Evolutionary conservation across 2,888 invertebrate genomes (phyloP), one percentile per base, ranked within the genome.

Genomic region (Aproaerema taeniolella): DNA sequence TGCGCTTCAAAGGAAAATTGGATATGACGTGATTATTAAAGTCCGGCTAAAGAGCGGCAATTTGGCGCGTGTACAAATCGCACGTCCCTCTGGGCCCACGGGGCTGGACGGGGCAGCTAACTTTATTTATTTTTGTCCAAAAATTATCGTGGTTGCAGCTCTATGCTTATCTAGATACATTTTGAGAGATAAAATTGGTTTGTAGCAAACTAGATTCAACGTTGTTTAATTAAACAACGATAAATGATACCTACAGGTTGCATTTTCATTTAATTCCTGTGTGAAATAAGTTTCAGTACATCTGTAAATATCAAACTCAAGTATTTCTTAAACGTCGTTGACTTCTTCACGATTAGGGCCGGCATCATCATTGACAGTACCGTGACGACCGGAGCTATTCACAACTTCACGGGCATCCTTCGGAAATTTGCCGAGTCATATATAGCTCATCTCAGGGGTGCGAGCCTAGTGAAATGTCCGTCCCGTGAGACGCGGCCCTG

Each of bases 1-100:
- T 50, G 55, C 72, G 73, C 69, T 66, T 54, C 56, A 56, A 67
- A 70, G 58, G 77, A 74, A 80, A 81, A 82, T 82, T 82, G 82
- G 74, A 76, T 79, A 79, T 80, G 81, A 72, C 77, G 79, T 80
- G 81, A 81, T 82, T 82, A 82, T 80, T 69, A 74, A 72, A 80
- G 75, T 69, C 69, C 63, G 60, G 53, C 75, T 80, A 80, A 80
- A 79, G 81, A 80, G 75, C 69, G 67, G 69, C 79, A 80, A 80
- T 81, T 81, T 77, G 74, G 80, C 68, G 61, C 53, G 65, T 65
- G 71, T 55, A 67, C 76, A 76, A 80, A 78, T 79, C 72, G 75
- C 45, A 53, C 46, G 64, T 67, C 77, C 79, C 78, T 56, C 51
- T 47, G 76, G 78, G 64, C 74, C 59, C 52, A 36, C 38, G 57